phyloP scores from a whole-genome alignment of 2,113 vertebrate genomes.

The Cichladusa arquata region DNA sequence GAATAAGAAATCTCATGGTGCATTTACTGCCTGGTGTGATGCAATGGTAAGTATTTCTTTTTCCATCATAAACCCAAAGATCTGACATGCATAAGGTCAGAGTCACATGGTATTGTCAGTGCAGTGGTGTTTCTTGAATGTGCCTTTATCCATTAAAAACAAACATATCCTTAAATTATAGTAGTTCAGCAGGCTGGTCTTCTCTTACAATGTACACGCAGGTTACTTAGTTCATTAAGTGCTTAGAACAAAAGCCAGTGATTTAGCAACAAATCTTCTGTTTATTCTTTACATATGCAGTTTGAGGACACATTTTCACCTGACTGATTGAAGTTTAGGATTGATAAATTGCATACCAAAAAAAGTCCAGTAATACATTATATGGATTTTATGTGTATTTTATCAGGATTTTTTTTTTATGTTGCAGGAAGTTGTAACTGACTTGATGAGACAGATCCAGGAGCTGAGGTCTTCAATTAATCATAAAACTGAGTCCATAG shows the following conservation, averaged over 20 bases:
- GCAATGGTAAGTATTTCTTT: neutral
- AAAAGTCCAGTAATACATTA: neutral
- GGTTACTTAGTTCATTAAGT: neutral
- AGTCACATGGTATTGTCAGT: neutral
- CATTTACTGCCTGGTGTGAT: neutral
- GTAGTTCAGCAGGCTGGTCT: neutral
- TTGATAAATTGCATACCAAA: neutral
- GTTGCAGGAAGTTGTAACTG: constrained; percentile 82
- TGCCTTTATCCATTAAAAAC: neutral
- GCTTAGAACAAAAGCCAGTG: neutral
- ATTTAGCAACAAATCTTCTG: neutral
- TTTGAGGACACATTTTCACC: neutral
- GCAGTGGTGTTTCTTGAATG: neutral
- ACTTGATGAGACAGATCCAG: constrained; percentile 89
- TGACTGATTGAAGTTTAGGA: neutral
- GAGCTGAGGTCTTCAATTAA: constrained; percentile 80
- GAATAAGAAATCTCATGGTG: neutral
- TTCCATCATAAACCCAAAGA: neutral
- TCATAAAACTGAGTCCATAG: constrained; percentile 81
- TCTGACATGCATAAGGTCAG: neutral
- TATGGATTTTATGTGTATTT: neutral
- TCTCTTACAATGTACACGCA: neutral
- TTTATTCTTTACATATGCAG: neutral
- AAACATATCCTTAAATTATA: neutral
- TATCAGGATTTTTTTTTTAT: neutral